Evolutionary conservation across 2,888 invertebrate species (phyloP).

Genomic region (Polydesmus complanatus): DNA sequence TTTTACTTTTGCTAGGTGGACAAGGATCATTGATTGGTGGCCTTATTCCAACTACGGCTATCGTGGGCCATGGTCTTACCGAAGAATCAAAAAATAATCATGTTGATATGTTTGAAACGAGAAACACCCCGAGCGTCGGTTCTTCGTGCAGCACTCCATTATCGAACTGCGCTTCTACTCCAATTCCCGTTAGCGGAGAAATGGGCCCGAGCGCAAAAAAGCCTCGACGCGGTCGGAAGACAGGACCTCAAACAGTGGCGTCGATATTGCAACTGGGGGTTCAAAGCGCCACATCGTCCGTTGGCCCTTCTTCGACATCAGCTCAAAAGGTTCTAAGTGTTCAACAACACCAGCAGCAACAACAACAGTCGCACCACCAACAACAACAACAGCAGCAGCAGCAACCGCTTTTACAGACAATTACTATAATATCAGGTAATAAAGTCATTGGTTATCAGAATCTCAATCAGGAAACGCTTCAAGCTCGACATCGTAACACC

Average conservation of each 20-base stretch:
- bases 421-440: constrained; percentile 54
- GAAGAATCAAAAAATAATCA: constrained; percentile 16
- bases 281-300: constrained; percentile 36
- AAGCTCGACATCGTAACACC: constrained; percentile 19
- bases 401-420: constrained; percentile 20
- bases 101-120: constrained; percentile 18
- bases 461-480: constrained; percentile 12
- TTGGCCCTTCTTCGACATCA: constrained; percentile 13
- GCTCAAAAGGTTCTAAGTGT: constrained; percentile 38
- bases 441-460: constrained; percentile 53
- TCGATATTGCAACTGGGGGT: constrained; percentile 34
- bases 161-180: constrained; percentile 22
- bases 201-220: constrained; percentile 16
- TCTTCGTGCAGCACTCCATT: constrained; percentile 23
- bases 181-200: constrained; percentile 19
- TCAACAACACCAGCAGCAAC: constrained; percentile 51
- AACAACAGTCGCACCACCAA: constrained; percentile 3
- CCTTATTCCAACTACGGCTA: constrained; percentile 4
- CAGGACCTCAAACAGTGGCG: constrained; percentile 50
- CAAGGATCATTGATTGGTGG: neutral
- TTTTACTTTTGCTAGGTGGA: too few species aligned
- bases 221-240: constrained; percentile 48
- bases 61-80: constrained; percentile 8
- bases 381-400: neutral
- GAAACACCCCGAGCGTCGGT: constrained; percentile 20